Evolutionary conservation across 2,113 vertebrate genomes (phyloP).

Genomic region (Pteruthius melanotis): DNA sequence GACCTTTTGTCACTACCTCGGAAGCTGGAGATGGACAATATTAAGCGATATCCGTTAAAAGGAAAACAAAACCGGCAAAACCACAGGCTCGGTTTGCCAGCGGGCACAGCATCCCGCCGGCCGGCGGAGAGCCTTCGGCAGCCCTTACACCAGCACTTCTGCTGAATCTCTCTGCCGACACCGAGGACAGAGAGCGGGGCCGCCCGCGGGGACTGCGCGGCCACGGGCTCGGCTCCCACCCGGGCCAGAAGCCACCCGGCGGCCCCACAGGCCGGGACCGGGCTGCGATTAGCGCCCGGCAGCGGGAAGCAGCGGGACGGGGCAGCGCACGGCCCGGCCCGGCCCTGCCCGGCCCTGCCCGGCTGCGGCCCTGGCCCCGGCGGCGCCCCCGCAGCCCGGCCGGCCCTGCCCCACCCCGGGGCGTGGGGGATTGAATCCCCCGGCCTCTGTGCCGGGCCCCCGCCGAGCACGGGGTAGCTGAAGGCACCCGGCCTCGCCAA

Average conservation of each 20-base stretch:
- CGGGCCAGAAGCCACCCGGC: fast-evolving
- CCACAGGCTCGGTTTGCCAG: neutral
- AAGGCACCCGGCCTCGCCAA: neutral
- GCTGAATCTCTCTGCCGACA: no score
- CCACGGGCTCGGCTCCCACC: fast-evolving
- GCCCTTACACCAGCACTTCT: fast-evolving
- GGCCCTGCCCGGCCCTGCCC: neutral
- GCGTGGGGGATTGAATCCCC: neutral
- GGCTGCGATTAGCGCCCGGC: neutral
- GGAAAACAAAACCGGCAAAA: fast-evolving
- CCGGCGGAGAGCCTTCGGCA: neutral
- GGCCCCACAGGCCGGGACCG: neutral
- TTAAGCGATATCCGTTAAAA: neutral
- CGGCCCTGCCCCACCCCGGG: neutral
- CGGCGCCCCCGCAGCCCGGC: neutral
- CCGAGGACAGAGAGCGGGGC: neutral
- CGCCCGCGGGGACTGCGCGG: neutral
- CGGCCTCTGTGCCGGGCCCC: fast-evolving
- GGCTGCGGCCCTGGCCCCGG: neutral
- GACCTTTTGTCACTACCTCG: neutral
- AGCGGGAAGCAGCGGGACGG: neutral
- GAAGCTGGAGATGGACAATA: neutral
- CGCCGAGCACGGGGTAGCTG: fast-evolving
- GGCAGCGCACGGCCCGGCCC: no score
- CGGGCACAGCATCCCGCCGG: neutral